Base-by-base conservation (phyloP, 2,888 invertebrate genomes). In the Leucoma salicis region DNA sequence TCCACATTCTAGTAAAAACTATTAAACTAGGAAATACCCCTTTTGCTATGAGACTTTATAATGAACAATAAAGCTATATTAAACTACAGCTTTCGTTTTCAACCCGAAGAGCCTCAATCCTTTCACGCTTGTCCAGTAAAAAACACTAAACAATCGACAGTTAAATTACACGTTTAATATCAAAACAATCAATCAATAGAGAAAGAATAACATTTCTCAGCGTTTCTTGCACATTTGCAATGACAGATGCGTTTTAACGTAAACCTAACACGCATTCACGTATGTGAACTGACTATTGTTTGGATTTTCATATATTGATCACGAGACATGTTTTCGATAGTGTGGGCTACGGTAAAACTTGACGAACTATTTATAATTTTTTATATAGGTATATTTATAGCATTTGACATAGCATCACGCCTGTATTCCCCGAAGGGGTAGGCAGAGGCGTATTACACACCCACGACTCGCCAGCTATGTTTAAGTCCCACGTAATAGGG, bases 201-300 rank as follows among this genome's bases (percentile, higher is more conserved):
- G 66, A 64, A 68, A 52, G 51, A 34, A 53, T 36, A 21, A 50
- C 46, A 44, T 57, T 68, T 65, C 64, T 53, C 55, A 46, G 40
- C 41, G 27, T 54, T 56, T 53, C 41, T 57, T 58, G 42, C 28
- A 8, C 13, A 12, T 28, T 46, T 42, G 44, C 53, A 50, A 53
- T 55, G 53, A 61, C 53, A 42, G 49, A 36, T 54, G 35, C 34
- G 35, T 53, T 63, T 52, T 49, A 46, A 56, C 6, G 6, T 21
- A 57, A 58, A 52, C 49, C 57, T 46, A 49, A 36, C 60, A 69
- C n/a, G 25, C n/a, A 25, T 25, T 6, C 52, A 60, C 44, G 28
- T 24, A 33, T 47, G 63, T 50, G 63, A 69, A 63, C 34, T 21
- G 42, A 57, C 58, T 46, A 69, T 68, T 68, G 66, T 68, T 46